A percentile compares a stretch with the other conserved stretches of the same genome.
These are phyloP conservation scores for Melipona beecheii DNA, from an alignment of 2,888 invertebrate species.

Conservation along the genomic window DNA sequence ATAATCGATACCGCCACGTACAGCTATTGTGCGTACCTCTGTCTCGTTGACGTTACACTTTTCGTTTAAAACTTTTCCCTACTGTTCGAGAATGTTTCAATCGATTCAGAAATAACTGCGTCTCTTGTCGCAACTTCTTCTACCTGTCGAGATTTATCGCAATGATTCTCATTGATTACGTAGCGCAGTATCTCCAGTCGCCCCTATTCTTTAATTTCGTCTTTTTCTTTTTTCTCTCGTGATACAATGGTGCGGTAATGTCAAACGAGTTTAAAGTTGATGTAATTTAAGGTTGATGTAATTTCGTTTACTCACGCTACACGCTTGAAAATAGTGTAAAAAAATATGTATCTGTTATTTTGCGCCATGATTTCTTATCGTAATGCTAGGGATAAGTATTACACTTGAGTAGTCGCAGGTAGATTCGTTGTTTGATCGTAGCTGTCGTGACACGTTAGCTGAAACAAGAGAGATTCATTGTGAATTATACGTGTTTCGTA, in stretches of 20 bases:
- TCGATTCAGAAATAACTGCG: slow-evolving; percentile 4
- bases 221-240: no score
- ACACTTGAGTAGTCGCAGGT: background rate
- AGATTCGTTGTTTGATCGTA: slow-evolving; percentile 2
- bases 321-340: slow-evolving; percentile 43
- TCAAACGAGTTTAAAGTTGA: background rate
- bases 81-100: background rate
- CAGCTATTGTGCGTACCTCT: slow-evolving; percentile 41
- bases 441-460: slow-evolving; percentile 15
- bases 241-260: background rate
- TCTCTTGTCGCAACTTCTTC: background rate
- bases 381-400: slow-evolving; percentile 31
- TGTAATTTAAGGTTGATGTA: no score
- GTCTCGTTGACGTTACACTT: slow-evolving; percentile 15
- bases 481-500: background rate
- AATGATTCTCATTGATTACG: background rate
- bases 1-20: slow-evolving; percentile 76
- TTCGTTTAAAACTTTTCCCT: background rate
- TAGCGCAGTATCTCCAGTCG: background rate
- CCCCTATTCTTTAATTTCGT: background rate
- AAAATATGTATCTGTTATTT: slow-evolving; percentile 53
- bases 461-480: slow-evolving; percentile 16
- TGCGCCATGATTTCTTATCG: slow-evolving; percentile 8
- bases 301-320: background rate
- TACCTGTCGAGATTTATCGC: slow-evolving; percentile 16